Evolutionary conservation across 1,140 invertebrate species (phyloP), one percentile per base, ranked within the genome.

Genomic region (Saxidomus purpurata): DNA sequence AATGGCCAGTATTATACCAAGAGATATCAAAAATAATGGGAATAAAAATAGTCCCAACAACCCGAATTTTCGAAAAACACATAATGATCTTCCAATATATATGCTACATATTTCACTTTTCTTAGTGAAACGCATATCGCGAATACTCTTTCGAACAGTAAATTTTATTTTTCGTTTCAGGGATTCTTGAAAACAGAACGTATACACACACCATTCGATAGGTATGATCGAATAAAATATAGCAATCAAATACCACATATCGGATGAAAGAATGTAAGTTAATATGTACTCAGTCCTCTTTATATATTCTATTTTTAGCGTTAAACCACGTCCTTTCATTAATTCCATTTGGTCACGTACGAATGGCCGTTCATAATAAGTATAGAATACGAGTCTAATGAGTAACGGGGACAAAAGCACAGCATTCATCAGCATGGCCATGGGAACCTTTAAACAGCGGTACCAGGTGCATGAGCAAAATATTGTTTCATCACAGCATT

Each of bases 251-350:
- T 52, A 13, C 9, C 74, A 85, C 11, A 71, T 15, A 6, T 67
- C 0, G 38, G 74, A 69, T 15, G 40, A 69, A 74, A 9, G 76
- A 1, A 38, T 85, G 55, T 2, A 43, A 31, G 0, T 85, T 31
- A 22, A 47, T 38, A 85, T 1, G 34, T 71, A 85, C 1, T 52
- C 13, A 19, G 47, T 74, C 43, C 11, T 71, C 15, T 59, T 85
- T 69, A 17, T 74, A 22, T 31, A n/a, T 38, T 85, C 25, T 25
- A 49, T 2, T 76, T 85, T 69, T 0, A 67, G 11, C 22, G 25
- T 85, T 74, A 71, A 85, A 85, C n/a, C 63, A 74, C 3, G 76
- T 67, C 43, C 83, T 28, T 22, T 19, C 52, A 55, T 55, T 22
- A 55, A 22, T 55, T 55, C 52, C 19, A 55, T 55, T 55, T 55